Conservation (phyloP, 2,797 vertebrate species). For the Notoglanidium macrostoma region DNA sequence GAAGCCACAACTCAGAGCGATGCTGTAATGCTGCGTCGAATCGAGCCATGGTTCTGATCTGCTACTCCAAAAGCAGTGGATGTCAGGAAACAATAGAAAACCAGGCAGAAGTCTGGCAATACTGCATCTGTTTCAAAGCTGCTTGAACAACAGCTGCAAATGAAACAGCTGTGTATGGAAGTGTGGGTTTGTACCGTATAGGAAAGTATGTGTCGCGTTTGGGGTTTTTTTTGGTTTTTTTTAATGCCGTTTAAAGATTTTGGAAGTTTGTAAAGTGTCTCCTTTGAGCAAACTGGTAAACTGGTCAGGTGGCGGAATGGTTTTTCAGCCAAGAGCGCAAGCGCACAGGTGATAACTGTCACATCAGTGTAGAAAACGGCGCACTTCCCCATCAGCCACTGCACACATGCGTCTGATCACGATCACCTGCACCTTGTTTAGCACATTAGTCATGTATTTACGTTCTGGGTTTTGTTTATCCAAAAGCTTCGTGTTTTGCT, state of each 20-base stretch:
- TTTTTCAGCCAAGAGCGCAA: no score
- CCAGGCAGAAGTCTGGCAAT: neutral
- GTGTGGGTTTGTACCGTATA: neutral
- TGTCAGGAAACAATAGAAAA: neutral
- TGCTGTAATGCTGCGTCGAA: slow-evolving; percentile 26
- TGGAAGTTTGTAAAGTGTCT: neutral
- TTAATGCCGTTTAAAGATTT: neutral
- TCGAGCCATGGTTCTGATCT: neutral
- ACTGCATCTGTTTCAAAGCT: neutral
- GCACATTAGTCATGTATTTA: no score
- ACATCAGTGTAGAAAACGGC: no score
- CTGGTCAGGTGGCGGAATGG: neutral
- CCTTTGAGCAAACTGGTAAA: neutral
- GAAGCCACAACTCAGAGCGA: neutral
- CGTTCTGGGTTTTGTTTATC: no score
- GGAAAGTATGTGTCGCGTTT: neutral
- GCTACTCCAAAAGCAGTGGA: neutral
- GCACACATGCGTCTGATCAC: no score
- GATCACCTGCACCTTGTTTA: no score
- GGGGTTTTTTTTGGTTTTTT: neutral
- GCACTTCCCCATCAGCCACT: no score
- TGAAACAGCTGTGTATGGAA: neutral
- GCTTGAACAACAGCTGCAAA: neutral
- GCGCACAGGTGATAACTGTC: no score
- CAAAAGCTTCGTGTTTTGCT: no score